phyloP scores from a whole-genome alignment of 1,140 invertebrate genomes.

The Elysia chlorotica region DNA sequence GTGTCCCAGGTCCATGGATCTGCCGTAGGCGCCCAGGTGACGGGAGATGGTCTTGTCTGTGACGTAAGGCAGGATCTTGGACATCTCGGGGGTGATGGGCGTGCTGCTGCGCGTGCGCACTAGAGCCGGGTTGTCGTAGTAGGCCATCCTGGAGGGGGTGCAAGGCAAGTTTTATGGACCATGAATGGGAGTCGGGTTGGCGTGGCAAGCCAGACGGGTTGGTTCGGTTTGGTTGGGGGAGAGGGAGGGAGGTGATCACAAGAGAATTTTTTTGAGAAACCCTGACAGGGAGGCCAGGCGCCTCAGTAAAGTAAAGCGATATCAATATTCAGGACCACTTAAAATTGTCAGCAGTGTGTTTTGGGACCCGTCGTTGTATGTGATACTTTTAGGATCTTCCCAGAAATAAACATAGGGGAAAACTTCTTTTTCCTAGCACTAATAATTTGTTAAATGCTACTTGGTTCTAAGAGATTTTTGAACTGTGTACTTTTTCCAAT shows the following conservation, averaged over 20 bases:
- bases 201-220: background rate
- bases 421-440: no score
- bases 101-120: constrained; percentile 51
- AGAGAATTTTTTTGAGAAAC: background rate
- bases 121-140: constrained; percentile 45
- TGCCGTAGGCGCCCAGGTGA: constrained; percentile 43
- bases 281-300: no score
- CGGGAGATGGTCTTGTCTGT: constrained; percentile 51
- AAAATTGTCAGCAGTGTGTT: no score
- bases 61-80: constrained; percentile 51
- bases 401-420: no score
- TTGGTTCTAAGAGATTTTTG: no score
- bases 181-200: background rate
- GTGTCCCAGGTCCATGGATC: constrained; percentile 49
- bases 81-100: constrained; percentile 52
- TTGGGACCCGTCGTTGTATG: no score
- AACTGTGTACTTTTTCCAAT: no score
- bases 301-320: background rate
- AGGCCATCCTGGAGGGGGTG: constrained; percentile 37
- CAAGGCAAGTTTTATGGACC: background rate
- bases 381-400: no score
- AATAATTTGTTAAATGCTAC: no score
- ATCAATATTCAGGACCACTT: background rate
- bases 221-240: no score
- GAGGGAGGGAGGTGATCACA: no score